phyloP scores from a whole-genome alignment of 2,797 vertebrate species.

The Otus scops region DNA sequence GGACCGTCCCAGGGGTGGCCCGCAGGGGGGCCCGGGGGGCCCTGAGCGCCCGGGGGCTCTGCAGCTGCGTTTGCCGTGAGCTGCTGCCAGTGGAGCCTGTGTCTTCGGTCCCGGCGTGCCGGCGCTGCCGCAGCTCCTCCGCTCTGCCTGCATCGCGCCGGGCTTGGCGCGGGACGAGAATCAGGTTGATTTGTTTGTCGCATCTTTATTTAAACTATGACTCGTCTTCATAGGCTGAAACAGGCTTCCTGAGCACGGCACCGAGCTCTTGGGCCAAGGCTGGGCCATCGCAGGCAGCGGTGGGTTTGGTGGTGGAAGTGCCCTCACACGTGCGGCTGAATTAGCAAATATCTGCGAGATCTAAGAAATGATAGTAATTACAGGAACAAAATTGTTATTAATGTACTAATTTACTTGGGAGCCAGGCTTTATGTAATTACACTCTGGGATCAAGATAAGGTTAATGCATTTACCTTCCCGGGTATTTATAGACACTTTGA shows the following conservation, averaged over 20 bases:
- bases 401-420: constrained; percentile 57
- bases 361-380: constrained; percentile 55
- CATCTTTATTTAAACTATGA: not conserved
- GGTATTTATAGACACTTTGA: not conserved
- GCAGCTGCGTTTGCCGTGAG: accelerated
- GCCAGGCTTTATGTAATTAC: constrained; percentile 55
- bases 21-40: accelerated
- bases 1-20: not conserved
- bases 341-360: constrained; percentile 3
- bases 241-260: not conserved
- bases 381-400: constrained; percentile 56
- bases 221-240: not conserved
- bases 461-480: constrained; percentile 55
- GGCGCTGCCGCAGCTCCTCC: not conserved
- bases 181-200: not conserved
- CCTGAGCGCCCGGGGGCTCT: accelerated
- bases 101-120: not conserved
- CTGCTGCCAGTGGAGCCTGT: not conserved
- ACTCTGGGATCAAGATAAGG: constrained; percentile 49
- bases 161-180: accelerated
- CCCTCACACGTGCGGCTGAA: not conserved
- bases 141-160: accelerated
- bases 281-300: not conserved
- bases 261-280: not conserved
- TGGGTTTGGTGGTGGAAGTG: not conserved